Base-by-base conservation (phyloP, 2,888 invertebrate genomes). In the Poecilobothrus nobilitatus region DNA sequence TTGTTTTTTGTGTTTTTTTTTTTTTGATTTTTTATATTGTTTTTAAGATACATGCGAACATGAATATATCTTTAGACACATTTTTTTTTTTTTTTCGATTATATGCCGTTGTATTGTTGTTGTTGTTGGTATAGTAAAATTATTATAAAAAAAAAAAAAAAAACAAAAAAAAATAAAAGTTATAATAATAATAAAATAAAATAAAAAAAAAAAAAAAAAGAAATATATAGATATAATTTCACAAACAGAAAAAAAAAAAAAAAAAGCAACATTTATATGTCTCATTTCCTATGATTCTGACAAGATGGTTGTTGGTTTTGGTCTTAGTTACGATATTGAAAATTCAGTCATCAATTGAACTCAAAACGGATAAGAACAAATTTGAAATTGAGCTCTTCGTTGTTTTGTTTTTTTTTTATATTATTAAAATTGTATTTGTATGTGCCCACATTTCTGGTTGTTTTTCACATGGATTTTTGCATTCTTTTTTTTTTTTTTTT, bases 271-370 rank as follows among this genome's bases (percentile, higher is more conserved):
- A 53, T 53, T 53, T 53, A 53, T 53, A 53, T 53, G 53, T 53
- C 53, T 53, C 53, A 53, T 53, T 53, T 53, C 53, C 53, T 53
- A 53, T 53, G 53, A 53, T 53, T 53, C 53, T 53, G 53, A 53
- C 53, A 53, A 53, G 53, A 53, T 53, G 53, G 53, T 53, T 53
- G 53, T 53, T 53, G 53, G 53, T 53, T 27, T 53, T 53, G 53
- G 53, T 53, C 53, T 53, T 53, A 53, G 53, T 53, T 53, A 53
- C 53, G 53, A 53, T 53, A 53, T 53, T 53, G 53, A 63, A 63
- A 63, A 77, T 80, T 81, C 79, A 81, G 81, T 81, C 81, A 80
- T 79, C 79, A 80, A 79, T 80, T 80, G 81, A 80, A 81, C 79
- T 79, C 79, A 79, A 79, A 80, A 80, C 81, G 80, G 80, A 78